Evolutionary conservation across 2,888 invertebrate species (phyloP).

Genomic region (Acanthoscelides obtectus): DNA sequence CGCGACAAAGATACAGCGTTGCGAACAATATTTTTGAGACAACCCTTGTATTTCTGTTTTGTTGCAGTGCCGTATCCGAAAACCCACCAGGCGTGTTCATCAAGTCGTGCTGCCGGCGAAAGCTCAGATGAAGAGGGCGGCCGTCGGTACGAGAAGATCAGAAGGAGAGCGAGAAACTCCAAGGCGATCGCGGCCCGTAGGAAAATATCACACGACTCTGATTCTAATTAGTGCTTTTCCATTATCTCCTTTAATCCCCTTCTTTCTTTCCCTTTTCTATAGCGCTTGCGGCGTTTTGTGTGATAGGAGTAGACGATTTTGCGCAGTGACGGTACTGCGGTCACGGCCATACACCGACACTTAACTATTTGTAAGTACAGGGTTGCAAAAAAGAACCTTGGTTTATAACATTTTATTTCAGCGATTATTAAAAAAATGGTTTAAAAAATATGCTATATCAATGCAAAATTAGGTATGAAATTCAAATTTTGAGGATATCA

Average conservation of each 20-base stretch:
- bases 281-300: neutral
- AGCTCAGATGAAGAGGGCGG: slow-evolving; percentile 46
- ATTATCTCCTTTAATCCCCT: neutral
- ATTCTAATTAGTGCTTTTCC: slow-evolving; percentile 52
- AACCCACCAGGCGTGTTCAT: slow-evolving; percentile 31
- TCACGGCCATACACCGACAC: no score
- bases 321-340: neutral
- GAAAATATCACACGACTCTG: slow-evolving; percentile 59
- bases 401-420: no score
- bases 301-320: neutral
- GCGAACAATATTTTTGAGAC: slow-evolving; percentile 8
- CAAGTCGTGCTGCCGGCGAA: slow-evolving; percentile 21
- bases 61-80: slow-evolving; percentile 3
- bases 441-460: no score
- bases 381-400: no score
- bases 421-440: no score
- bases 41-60: neutral
- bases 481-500: no score
- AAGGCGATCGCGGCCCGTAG: slow-evolving; percentile 54
- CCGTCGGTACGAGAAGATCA: slow-evolving; percentile 49
- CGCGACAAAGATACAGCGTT: no score
- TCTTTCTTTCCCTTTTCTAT: neutral
- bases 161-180: slow-evolving; percentile 58
- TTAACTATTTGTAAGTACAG: no score
- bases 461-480: no score